Percentiles rank a stretch among this genome's conserved stretches.
These are phyloP conservation scores for Hypsopygia costalis DNA, from an alignment of 2,888 invertebrate genomes.

Conservation along the genomic window DNA sequence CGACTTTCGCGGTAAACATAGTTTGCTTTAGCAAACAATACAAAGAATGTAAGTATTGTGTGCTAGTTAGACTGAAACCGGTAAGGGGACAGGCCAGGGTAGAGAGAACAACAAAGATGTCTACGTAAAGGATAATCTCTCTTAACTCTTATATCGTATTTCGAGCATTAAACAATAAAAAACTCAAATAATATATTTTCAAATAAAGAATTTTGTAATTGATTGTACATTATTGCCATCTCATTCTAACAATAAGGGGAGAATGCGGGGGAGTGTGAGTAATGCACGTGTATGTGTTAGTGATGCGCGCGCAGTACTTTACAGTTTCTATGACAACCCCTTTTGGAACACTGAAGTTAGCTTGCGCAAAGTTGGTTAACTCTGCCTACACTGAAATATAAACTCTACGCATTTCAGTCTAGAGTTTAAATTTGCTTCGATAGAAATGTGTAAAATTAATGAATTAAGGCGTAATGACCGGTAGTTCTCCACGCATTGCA, in stretches of 20 bases:
- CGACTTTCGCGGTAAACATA: no score
- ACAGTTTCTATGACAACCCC: conserved; percentile 79
- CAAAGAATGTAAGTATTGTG: no score
- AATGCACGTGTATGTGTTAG: conserved; percentile 36
- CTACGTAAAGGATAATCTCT: no score
- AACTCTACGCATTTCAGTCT: conserved; percentile 15
- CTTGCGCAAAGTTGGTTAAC: conserved; percentile 55
- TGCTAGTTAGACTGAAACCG: no score
- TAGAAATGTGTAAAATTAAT: conserved; percentile 62
- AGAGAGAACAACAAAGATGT: no score
- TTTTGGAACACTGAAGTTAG: conserved; percentile 66
- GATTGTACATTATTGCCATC: conserved; percentile 47
- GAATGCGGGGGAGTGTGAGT: conserved; percentile 36
- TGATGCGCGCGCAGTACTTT: conserved; percentile 74
- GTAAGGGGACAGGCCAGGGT: no score
- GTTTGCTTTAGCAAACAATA: no score
- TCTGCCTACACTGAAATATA: conserved; percentile 14
- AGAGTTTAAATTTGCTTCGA: conserved; percentile 25
- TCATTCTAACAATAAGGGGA: conserved; percentile 52
- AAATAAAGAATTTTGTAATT: conserved; percentile 25
- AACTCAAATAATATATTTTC: no score
- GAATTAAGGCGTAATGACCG: conserved; percentile 71
- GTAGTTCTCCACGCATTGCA: conserved; percentile 65
- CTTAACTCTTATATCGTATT: no score
- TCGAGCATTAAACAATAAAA: no score